These are phyloP conservation scores for Callipepla squamata DNA, from an alignment of 2,113 vertebrate species.

Conservation along the genomic window DNA sequence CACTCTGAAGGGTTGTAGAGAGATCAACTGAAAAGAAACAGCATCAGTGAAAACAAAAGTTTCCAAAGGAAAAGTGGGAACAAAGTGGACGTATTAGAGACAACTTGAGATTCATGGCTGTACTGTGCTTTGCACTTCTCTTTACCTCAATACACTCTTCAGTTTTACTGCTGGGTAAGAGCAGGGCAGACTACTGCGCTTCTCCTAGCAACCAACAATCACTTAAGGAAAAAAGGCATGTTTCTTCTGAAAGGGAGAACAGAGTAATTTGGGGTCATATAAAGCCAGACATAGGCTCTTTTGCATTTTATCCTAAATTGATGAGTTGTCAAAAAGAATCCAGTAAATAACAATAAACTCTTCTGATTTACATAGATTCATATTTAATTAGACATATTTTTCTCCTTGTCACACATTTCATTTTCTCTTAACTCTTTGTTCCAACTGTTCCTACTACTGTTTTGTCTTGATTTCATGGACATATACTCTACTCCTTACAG, in stretches of 20 bases:
- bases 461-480: background rate
- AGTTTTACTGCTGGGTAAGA: slow-evolving; percentile 81
- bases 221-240: slow-evolving; percentile 68
- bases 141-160: slow-evolving; percentile 80
- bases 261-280: slow-evolving; percentile 72
- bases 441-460: background rate
- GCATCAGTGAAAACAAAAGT: slow-evolving; percentile 80
- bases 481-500: background rate
- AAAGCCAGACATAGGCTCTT: slow-evolving; percentile 79
- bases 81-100: slow-evolving; percentile 76
- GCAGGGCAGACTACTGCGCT: slow-evolving; percentile 64
- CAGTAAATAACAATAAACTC: slow-evolving; percentile 67
- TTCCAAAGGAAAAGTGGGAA: slow-evolving; percentile 70
- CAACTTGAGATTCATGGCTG: slow-evolving; percentile 85
- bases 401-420: slow-evolving; percentile 11
- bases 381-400: slow-evolving; percentile 64
- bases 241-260: slow-evolving; percentile 69
- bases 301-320: slow-evolving; percentile 70
- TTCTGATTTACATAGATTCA: slow-evolving; percentile 63
- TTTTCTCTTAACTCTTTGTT: slow-evolving; percentile 39
- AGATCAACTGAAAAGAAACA: slow-evolving; percentile 82
- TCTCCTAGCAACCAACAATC: slow-evolving; percentile 82
- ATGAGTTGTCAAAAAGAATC: slow-evolving; percentile 71
- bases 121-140: slow-evolving; percentile 71
- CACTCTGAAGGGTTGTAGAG: slow-evolving; percentile 80